A percentile compares a stretch with the other conserved stretches of the same genome.
Conservation (phyloP, 2,113 vertebrate species). For the Pholis gunnellus region DNA sequence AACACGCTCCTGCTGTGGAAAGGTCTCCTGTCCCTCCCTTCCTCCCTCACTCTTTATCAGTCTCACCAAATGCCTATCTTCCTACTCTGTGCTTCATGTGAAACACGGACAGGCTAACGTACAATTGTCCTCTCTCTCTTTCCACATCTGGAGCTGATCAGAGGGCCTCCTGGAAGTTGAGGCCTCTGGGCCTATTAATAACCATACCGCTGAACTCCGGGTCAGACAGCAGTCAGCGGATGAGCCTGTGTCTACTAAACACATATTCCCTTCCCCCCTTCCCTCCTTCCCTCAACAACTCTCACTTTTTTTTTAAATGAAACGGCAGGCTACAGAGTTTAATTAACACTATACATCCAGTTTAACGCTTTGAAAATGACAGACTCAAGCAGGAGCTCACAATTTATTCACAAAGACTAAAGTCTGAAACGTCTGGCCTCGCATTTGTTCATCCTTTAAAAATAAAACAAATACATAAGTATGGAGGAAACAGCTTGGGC, state of each 20-base stretch:
- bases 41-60: conserved; percentile 73
- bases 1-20: conserved; percentile 81
- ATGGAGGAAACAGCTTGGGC: background rate
- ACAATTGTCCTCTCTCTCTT: conserved; percentile 79
- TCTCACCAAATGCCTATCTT: conserved; percentile 75
- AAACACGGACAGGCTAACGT: conserved; percentile 77
- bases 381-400: background rate
- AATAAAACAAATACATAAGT: conserved; percentile 9
- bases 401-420: conserved; percentile 8
- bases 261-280: conserved; percentile 66
- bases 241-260: conserved; percentile 83
- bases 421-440: background rate
- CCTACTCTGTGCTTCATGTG: conserved; percentile 72
- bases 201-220: conserved; percentile 82
- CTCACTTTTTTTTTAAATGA: conserved; percentile 69
- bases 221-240: conserved; percentile 86
- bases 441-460: conserved; percentile 23
- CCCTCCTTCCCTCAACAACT: conserved; percentile 56
- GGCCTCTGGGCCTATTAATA: conserved; percentile 87
- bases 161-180: conserved; percentile 84
- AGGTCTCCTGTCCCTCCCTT: conserved; percentile 69
- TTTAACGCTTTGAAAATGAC: conserved; percentile 20
- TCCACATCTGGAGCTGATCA: conserved; percentile 87
- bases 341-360: conserved; percentile 29
- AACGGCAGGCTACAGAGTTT: conserved; percentile 21